Percentiles rank a stretch among this genome's conserved stretches.
Evolutionary conservation across 1,140 invertebrate species (phyloP).

Genomic region (Heliconius himera): DNA sequence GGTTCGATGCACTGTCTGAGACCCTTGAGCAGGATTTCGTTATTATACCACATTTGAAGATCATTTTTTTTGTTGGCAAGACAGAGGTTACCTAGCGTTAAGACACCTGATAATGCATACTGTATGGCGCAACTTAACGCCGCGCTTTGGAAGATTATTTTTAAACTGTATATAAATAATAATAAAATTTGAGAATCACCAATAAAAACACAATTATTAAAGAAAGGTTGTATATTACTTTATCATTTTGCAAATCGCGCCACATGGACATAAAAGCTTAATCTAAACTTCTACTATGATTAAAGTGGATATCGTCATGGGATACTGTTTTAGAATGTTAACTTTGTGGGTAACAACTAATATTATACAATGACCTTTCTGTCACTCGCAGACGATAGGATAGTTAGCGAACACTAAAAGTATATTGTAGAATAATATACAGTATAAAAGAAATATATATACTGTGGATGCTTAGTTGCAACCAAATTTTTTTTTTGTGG

Average conservation of each 20-base stretch:
- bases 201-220: neutral
- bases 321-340: neutral
- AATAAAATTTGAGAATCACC: neutral
- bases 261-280: too few relatives aligned
- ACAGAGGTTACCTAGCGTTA: too few relatives aligned
- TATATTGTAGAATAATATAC: neutral
- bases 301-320: neutral
- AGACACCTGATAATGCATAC: too few relatives aligned
- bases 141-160: too few relatives aligned
- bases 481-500: too few relatives aligned
- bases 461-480: too few relatives aligned
- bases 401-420: neutral
- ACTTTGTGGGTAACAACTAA: neutral
- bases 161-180: too few relatives aligned
- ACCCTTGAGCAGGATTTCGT: slow-evolving; percentile 36
- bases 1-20: slow-evolving; percentile 48
- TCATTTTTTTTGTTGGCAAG: too few relatives aligned
- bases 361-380: neutral
- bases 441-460: too few relatives aligned
- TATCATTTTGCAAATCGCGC: too few relatives aligned
- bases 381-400: neutral
- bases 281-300: neutral
- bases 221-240: too few relatives aligned
- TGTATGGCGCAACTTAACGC: too few relatives aligned
- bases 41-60: neutral